Percentiles rank a stretch among this genome's conserved stretches.
Conservation (phyloP, 2,797 vertebrate genomes). For the Eulemur albifrons region DNA sequence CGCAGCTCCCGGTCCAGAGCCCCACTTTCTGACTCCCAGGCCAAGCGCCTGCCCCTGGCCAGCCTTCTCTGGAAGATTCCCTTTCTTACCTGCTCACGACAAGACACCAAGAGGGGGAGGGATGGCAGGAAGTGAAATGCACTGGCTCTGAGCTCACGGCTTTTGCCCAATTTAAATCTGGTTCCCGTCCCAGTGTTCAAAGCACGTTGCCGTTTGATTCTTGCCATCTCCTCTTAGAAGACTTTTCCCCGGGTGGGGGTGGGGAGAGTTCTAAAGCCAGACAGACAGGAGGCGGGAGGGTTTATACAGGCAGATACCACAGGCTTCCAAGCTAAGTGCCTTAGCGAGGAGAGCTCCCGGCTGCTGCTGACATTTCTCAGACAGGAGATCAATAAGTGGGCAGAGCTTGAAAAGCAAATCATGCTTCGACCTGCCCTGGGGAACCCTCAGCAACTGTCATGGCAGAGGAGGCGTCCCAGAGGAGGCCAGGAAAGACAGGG, state of each 20-base stretch:
- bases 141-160: conserved; percentile 48
- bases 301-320: conserved; percentile 65
- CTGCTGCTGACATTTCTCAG: conserved; percentile 77
- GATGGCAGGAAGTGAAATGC: conserved; percentile 44
- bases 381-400: conserved; percentile 73
- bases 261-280: conserved; percentile 70
- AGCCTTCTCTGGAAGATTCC: not conserved
- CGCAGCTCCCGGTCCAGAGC: not conserved
- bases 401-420: conserved; percentile 65
- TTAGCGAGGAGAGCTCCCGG: conserved; percentile 57
- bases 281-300: conserved; percentile 56
- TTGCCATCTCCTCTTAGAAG: conserved; percentile 72
- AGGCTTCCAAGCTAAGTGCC: conserved; percentile 70
- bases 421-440: conserved; percentile 60
- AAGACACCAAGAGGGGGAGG: not conserved
- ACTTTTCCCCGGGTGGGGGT: conserved; percentile 67
- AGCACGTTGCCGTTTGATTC: conserved; percentile 65
- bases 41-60: not conserved
- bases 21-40: not conserved
- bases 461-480: conserved; percentile 57
- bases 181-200: conserved; percentile 68
- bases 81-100: conserved; percentile 22
- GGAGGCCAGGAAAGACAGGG: conserved; percentile 57
- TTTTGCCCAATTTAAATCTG: conserved; percentile 71
- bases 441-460: conserved; percentile 57